Conservation (phyloP, 1,140 invertebrate species). For the Oscheius sp. region DNA sequence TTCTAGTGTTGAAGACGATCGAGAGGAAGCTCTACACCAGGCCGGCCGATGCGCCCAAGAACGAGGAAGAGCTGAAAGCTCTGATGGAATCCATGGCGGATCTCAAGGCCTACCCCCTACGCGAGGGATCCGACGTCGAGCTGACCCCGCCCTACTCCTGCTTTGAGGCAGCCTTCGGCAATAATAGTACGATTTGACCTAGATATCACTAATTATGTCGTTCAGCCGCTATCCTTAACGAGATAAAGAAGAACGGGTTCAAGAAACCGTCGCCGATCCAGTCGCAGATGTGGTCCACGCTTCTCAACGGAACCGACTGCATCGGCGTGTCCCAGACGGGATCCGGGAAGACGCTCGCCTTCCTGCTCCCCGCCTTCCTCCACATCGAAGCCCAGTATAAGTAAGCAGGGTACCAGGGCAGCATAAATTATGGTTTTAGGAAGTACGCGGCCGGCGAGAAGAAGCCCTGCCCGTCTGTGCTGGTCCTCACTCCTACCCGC, state of each 20-base stretch:
- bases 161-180: constrained; percentile 25
- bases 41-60: neutral
- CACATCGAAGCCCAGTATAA: constrained; percentile 92
- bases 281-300: constrained; percentile 31
- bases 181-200: constrained; percentile 9
- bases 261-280: constrained; percentile 24
- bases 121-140: constrained; percentile 2
- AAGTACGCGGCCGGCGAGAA: constrained; percentile 61
- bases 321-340: constrained; percentile 77
- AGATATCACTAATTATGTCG: neutral
- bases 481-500: constrained; percentile 85
- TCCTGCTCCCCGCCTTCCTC: constrained; percentile 92
- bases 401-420: constrained; percentile 12
- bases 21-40: constrained; percentile 11
- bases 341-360: constrained; percentile 83
- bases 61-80: neutral
- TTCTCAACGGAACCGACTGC: constrained; percentile 26
- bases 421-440: neutral
- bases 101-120: constrained; percentile 22
- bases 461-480: constrained; percentile 68
- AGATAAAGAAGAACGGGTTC: constrained; percentile 32
- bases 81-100: neutral
- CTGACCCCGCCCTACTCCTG: constrained; percentile 18
- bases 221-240: constrained; percentile 19
- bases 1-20: constrained; percentile 12